phyloP scores from a whole-genome alignment of 2,888 invertebrate species.

The Galerucella nymphaeae region DNA sequence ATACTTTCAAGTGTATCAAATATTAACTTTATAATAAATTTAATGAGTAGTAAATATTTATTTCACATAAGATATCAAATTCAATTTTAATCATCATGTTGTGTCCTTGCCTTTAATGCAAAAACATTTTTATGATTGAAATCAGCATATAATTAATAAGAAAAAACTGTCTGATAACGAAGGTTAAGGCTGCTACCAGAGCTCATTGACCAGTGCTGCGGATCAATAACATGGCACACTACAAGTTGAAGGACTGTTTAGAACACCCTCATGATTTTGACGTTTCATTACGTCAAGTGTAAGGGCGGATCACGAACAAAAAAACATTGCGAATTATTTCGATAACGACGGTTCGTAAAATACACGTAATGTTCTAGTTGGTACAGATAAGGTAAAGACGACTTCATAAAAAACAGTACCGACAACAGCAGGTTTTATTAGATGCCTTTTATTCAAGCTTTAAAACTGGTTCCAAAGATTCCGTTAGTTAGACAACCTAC shows the following conservation, averaged over 20 bases:
- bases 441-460: constrained; percentile 30
- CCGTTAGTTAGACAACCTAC: constrained; percentile 42
- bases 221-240: constrained; percentile 41
- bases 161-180: constrained; percentile 26
- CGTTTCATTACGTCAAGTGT: constrained; percentile 31
- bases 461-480: constrained; percentile 43
- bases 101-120: neutral
- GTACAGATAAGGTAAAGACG: constrained; percentile 32
- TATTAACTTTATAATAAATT: too few relatives aligned
- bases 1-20: too few relatives aligned
- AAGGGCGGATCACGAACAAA: constrained; percentile 20
- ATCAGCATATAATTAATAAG: neutral
- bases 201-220: constrained; percentile 47
- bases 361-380: neutral
- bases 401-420: constrained; percentile 30
- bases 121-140: constrained; percentile 15
- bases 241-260: constrained; percentile 35
- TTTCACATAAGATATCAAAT: too few relatives aligned
- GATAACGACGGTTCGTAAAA: neutral
- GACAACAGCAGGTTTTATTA: constrained; percentile 31
- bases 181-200: constrained; percentile 36
- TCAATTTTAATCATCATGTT: too few relatives aligned
- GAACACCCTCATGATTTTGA: constrained; percentile 40
- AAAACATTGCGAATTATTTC: neutral
- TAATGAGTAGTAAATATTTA: too few relatives aligned